Evolutionary conservation across 2,888 invertebrate species (phyloP), one percentile per base, ranked within the genome.

Genomic region (Axea sp.): DNA sequence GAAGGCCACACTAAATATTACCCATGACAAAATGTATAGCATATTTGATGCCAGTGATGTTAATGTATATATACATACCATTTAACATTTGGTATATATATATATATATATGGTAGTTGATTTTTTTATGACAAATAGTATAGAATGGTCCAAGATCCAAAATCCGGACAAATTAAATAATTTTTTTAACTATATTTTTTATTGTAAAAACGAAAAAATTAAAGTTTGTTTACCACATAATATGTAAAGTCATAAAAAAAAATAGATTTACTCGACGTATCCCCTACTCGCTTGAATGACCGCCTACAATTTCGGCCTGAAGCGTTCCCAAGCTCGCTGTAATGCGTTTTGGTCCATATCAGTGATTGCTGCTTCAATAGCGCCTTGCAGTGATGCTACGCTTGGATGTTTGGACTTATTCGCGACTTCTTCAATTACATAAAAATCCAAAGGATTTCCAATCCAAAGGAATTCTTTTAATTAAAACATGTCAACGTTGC

Each of bases 281-380:
- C n/a, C n/a, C n/a, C n/a, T n/a, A n/a, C n/a, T 31, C 31, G 31
- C 31, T 31, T 31, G 31, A 31, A 31, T 9, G 12, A 31, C 9
- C 11, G 31, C 31, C 31, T 31, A 8, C 31, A 31, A 31, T 31
- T 7, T 5, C 8, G 12, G 9, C 9, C 9, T 2, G 31, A 31
- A 9, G 35, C 35, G 15, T n/a, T 14, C 35, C 14, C 35, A 24
- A 1, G 24, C 41, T 3, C 41, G 22, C 6, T 24, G 17, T 41
- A 41, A 41, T 9, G 22, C 11, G 7, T 41, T 7, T 2, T 3
- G 12, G 24, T 24, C 41, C 41, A 24, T 22, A n/a, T 24, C 22
- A 6, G 35, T n/a, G 17, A 26, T 26, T 26, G 43, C 12, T 43
- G 17, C 17, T 17, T 14, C 30, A 31, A 47, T 31, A 30, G 45